These are phyloP conservation scores for Xestia c-nigrum DNA, from an alignment of 2,888 invertebrate species.

Conservation along the genomic window DNA sequence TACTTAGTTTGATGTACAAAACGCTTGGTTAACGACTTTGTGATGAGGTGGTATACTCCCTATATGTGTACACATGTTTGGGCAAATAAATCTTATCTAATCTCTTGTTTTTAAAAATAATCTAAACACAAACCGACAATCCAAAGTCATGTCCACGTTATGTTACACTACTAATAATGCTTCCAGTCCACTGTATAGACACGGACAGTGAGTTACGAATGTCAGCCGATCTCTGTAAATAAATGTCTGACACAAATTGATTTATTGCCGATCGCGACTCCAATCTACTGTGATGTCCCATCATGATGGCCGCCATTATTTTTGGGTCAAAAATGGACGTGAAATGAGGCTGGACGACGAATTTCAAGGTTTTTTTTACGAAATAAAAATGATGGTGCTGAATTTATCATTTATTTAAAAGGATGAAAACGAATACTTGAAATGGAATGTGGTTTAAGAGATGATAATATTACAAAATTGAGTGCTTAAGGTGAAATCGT, in stretches of 20 bases:
- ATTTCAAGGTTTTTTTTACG: slow-evolving; percentile 13
- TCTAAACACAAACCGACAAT: neutral
- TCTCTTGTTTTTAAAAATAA: neutral
- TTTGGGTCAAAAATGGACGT: slow-evolving; percentile 51
- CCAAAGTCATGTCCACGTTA: slow-evolving; percentile 58
- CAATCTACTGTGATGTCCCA: slow-evolving; percentile 72
- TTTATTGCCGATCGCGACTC: slow-evolving; percentile 74
- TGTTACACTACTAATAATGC: slow-evolving; percentile 36
- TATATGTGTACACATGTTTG: too few species aligned
- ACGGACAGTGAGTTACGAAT: slow-evolving; percentile 72
- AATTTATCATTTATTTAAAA: neutral
- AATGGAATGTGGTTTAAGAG: too few species aligned
- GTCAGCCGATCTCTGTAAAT: slow-evolving; percentile 77
- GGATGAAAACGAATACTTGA: neutral
- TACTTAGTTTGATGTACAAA: too few species aligned
- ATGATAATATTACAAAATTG: neutral
- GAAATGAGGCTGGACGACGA: slow-evolving; percentile 34
- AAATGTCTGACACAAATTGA: slow-evolving; percentile 79
- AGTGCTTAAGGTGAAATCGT: too few species aligned
- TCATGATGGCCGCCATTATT: slow-evolving; percentile 70
- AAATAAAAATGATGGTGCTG: slow-evolving; percentile 19
- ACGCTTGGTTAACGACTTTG: too few species aligned
- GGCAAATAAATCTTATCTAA: too few species aligned
- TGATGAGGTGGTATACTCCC: too few species aligned
- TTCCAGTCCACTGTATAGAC: slow-evolving; percentile 32